These are phyloP conservation scores for Cephus pygmeus DNA, from an alignment of 2,888 invertebrate genomes.

Conservation along the genomic window DNA sequence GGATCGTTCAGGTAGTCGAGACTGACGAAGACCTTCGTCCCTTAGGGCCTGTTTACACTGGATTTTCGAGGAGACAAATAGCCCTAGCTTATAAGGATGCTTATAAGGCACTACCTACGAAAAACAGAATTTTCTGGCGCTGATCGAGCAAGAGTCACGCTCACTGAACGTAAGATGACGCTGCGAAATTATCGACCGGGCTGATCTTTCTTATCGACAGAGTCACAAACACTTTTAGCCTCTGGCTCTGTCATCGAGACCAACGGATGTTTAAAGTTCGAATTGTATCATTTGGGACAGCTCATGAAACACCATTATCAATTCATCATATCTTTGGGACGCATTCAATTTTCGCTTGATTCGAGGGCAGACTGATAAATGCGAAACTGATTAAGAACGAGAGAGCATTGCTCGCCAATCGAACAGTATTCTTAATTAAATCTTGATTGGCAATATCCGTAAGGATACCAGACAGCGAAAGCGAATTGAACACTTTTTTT, in stretches of 20 bases:
- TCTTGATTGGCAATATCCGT: conserved; percentile 2
- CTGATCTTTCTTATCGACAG: neutral
- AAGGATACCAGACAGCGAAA: neutral
- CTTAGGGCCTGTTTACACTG: neutral
- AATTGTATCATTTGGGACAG: neutral
- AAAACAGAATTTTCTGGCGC: neutral
- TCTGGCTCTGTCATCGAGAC: neutral
- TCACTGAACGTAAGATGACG: neutral
- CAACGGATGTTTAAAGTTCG: neutral
- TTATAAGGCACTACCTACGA: neutral
- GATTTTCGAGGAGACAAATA: neutral
- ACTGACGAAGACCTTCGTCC: neutral
- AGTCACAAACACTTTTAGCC: neutral
- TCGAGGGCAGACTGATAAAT: neutral
- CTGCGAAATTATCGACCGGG: neutral
- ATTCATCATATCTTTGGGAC: neutral
- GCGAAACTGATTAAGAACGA: neutral
- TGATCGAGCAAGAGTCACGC: neutral
- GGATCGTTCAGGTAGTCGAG: neutral
- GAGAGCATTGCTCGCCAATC: neutral
- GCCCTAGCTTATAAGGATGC: neutral
- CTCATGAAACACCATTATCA: neutral
- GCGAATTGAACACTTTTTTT: neutral
- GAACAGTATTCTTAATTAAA: neutral
- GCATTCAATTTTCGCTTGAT: neutral